Evolutionary conservation across 1,140 invertebrate genomes (phyloP), one percentile per base, ranked within the genome.

Genomic region (Leptinotarsa lineolata): DNA sequence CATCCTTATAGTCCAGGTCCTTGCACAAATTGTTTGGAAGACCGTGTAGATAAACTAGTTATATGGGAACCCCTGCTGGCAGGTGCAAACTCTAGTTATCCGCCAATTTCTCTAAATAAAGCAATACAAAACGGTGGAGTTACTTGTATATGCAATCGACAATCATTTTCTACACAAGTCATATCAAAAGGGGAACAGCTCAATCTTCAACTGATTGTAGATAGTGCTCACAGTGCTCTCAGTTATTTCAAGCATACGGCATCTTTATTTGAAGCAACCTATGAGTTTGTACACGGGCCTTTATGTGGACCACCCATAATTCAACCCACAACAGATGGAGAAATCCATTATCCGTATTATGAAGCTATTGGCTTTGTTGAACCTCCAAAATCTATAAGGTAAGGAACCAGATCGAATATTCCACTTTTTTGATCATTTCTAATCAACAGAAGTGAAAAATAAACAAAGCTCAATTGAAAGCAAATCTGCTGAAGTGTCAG

Each of bases 231-330:
- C 76, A 92, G 94, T 1, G 93, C 94, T 0, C 87, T 91, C 0
- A 94, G 91, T 59, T 96, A 96, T 81, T 96, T 96, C 84, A 96
- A 96, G 83, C 92, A 94, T 76, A 87, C 90, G 8, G 87, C 88
- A 44, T 91, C 94, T 0, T 86, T 96, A 1, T 96, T 96, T 80
- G 90, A 94, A 83, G 94, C 94, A 0, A 89, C 87, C 8, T 96
- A 94, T 81, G 93, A 95, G 82, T 96, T 96, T 81, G 92, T 94
- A 6, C 95, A 96, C 76, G 93, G 93, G 18, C 94, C 94, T 2
- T 85, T 95, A 1, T 96, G 95, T 81, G 95, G 95, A 0, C 93
- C 93, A 3, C 89, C 94, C 0, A 88, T 93, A 2, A 83, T 95
- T 46, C 89, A 91, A 15, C 91, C 94, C 0, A 88, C 90, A 3